A percentile compares a stretch with the other conserved stretches of the same genome.
phyloP scores from a whole-genome alignment of 2,888 invertebrate genomes.

The Brassicogethes aeneus region DNA sequence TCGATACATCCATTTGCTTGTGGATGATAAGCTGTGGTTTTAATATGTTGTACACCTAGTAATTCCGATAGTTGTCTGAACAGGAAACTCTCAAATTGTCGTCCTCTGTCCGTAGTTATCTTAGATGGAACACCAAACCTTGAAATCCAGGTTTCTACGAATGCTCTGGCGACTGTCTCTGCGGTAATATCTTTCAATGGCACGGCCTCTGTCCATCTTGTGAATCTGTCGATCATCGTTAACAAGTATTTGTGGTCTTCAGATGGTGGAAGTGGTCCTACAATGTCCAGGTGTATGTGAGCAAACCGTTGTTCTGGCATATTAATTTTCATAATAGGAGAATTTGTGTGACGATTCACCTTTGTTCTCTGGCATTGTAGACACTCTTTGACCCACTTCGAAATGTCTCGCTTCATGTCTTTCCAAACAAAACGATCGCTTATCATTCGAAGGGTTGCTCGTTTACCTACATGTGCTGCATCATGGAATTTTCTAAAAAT shows the following conservation, averaged over 20 bases:
- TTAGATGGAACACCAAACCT: slow-evolving; percentile 33
- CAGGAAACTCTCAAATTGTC: slow-evolving; percentile 27
- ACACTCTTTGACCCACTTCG: neutral
- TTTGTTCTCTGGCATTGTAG: neutral
- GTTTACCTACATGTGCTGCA: neutral
- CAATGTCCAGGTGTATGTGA: slow-evolving; percentile 30
- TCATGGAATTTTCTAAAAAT: neutral
- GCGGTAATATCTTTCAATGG: slow-evolving; percentile 12
- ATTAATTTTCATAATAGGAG: slow-evolving; percentile 9
- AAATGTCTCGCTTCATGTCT: neutral
- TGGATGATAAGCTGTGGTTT: slow-evolving; percentile 32
- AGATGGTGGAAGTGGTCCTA: slow-evolving; percentile 19
- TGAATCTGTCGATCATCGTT: slow-evolving; percentile 13
- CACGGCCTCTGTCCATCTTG: slow-evolving; percentile 15
- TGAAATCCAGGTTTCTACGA: slow-evolving; percentile 34
- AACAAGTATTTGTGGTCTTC: slow-evolving; percentile 13
- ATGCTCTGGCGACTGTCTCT: slow-evolving; percentile 24
- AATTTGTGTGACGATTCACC: neutral
- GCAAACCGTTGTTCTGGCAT: slow-evolving; percentile 24
- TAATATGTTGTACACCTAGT: slow-evolving; percentile 16
- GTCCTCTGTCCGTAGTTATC: slow-evolving; percentile 30
- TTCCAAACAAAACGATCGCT: neutral
- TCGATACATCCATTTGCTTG: slow-evolving; percentile 32
- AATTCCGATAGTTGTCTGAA: slow-evolving; percentile 19
- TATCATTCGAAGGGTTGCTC: neutral